phyloP scores from a whole-genome alignment of 1,140 invertebrate genomes.

The Drosophila lacteicornis region DNA sequence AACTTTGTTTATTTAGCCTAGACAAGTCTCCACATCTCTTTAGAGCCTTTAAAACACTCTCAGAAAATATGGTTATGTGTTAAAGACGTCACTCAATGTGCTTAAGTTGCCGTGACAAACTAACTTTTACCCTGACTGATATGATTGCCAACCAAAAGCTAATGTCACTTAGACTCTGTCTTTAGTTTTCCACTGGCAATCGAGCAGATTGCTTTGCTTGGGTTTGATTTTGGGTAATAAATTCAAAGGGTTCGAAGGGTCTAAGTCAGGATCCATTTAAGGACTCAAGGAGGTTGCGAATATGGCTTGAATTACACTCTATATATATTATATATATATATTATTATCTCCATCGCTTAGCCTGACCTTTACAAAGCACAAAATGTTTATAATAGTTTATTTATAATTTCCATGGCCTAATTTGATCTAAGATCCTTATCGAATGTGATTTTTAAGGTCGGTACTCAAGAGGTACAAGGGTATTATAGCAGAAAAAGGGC shows the following conservation, averaged over 20 bases:
- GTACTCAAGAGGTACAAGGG: background rate
- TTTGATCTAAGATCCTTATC: background rate
- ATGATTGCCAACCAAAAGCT: background rate
- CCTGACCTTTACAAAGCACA: background rate
- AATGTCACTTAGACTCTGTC: background rate
- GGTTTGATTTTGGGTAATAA: too few relatives aligned
- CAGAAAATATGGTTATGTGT: background rate
- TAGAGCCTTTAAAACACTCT: background rate
- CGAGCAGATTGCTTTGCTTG: background rate
- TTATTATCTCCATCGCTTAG: background rate
- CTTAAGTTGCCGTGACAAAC: background rate
- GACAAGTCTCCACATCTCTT: background rate
- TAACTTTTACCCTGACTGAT: background rate
- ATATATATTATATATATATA: too few relatives aligned
- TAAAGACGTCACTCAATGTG: background rate
- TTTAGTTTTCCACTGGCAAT: background rate
- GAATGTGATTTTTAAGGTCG: background rate
- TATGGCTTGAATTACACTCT: too few relatives aligned
- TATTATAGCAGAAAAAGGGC: background rate
- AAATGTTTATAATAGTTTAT: background rate
- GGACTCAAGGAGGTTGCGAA: background rate
- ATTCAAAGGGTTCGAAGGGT: background rate
- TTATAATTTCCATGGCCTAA: background rate
- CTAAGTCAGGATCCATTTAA: background rate
- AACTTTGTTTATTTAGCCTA: background rate